A percentile compares a stretch with the other conserved stretches of the same genome.
phyloP scores from a whole-genome alignment of 2,797 vertebrate species.

The Peromyscus melanophrys region DNA sequence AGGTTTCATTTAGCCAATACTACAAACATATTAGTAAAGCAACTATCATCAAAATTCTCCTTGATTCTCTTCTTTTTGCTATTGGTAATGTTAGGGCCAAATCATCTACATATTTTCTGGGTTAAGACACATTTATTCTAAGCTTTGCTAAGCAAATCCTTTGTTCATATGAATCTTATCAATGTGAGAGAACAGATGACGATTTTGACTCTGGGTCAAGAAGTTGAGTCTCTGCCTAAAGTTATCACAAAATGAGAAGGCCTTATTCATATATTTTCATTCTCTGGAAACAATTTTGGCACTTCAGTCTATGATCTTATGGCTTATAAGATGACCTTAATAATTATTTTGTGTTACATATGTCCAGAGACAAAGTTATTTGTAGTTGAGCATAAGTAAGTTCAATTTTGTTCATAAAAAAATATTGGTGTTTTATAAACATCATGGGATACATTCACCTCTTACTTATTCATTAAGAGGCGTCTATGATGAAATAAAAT shows the following conservation, averaged over 20 bases:
- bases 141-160: background rate
- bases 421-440: background rate
- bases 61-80: background rate
- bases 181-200: background rate
- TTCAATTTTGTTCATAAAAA: background rate
- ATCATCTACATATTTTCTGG: background rate
- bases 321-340: background rate
- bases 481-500: background rate
- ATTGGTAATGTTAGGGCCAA: background rate
- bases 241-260: background rate
- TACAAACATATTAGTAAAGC: background rate
- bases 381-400: background rate
- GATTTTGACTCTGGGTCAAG: background rate
- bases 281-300: background rate
- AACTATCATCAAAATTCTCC: background rate
- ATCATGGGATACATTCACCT: background rate
- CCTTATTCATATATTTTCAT: background rate
- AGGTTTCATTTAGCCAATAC: background rate
- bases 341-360: background rate
- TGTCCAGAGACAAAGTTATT: background rate
- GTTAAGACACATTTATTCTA: conserved; percentile 11
- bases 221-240: background rate
- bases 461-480: background rate
- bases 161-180: background rate
- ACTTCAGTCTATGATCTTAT: background rate